A percentile compares a stretch with the other conserved stretches of the same genome.
Conservation (phyloP, 2,113 vertebrate genomes). For the Sceloporus undulatus region DNA sequence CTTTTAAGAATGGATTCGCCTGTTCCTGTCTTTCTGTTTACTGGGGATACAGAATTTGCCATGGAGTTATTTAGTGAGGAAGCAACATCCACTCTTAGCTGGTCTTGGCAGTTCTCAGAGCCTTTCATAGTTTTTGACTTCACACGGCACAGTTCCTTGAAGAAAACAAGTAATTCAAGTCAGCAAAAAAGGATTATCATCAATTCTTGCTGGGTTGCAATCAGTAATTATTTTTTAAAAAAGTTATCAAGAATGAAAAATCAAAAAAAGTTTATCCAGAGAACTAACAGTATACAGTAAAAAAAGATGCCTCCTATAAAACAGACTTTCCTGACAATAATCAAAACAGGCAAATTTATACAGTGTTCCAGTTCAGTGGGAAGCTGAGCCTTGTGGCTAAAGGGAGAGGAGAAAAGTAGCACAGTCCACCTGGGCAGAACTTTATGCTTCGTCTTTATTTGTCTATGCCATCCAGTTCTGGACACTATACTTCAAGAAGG, state of each 20-base stretch:
- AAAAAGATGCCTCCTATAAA: neutral
- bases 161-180: constrained; percentile 32
- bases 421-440: no score
- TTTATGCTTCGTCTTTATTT: no score
- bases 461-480: no score
- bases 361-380: no score
- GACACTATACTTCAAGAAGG: no score
- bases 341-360: neutral
- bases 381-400: no score
- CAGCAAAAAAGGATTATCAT: neutral
- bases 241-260: no score
- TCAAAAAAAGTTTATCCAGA: neutral
- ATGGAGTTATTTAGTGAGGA: constrained; percentile 74
- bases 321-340: neutral
- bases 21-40: constrained; percentile 67
- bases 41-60: constrained; percentile 49
- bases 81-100: constrained; percentile 69
- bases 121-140: constrained; percentile 80
- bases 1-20: constrained; percentile 80
- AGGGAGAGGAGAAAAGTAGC: no score
- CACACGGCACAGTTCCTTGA: constrained; percentile 83
- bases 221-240: neutral
- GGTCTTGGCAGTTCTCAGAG: constrained; percentile 74
- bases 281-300: neutral
- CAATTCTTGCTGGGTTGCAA: neutral